Base-by-base conservation (phyloP, 2,888 invertebrate species). In the Vesta saturnalis region DNA sequence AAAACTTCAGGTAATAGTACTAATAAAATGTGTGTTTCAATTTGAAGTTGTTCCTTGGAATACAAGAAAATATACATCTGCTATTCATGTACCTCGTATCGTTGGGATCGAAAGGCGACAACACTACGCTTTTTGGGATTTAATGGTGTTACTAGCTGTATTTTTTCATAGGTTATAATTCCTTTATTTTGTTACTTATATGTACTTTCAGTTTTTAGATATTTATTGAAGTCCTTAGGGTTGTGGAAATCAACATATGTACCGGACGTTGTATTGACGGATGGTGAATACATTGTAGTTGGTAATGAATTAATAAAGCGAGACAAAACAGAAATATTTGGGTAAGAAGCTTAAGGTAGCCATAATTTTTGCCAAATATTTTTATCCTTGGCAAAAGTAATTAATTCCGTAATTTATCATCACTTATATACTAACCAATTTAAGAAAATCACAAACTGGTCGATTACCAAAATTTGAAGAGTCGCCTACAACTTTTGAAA, bases 21-120 rank as follows among this genome's bases (percentile, higher is more conserved):
- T 99, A 43, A 90, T 98, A 77, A 99, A 99, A 86, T 99, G 97
- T 83, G 89, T 99, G 83, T 99, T 96, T 87, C 99, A 99, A 89
- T 96, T 97, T 84, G 93, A 95, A 79, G 91, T 98, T 77, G 90
- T 97, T 76, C 93, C 94, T 10, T 96, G 96, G 93, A 96, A 95
- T 81, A 89, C 89, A 78, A 80, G 84, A 56, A 88, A 87, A 60
- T 86, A 85, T 12, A 85, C 89, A 39, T 87, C 87, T 18, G 94
- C 95, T 0, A 89, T 96, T 78, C 91, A 91, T 71, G 90, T 93
- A 0, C 94, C 95, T 0, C 89, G 94, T 74, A 94, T 99, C 72
- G 90, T 99, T 75, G 99, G 99, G n/a, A 91, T 99, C 43, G 95
- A 97, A 84, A 89, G 93, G 81, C 92, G 92, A 77, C 83, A 85